Evolutionary conservation across 2,113 vertebrate species (phyloP).

Genomic region (Nannobrachium achirus): DNA sequence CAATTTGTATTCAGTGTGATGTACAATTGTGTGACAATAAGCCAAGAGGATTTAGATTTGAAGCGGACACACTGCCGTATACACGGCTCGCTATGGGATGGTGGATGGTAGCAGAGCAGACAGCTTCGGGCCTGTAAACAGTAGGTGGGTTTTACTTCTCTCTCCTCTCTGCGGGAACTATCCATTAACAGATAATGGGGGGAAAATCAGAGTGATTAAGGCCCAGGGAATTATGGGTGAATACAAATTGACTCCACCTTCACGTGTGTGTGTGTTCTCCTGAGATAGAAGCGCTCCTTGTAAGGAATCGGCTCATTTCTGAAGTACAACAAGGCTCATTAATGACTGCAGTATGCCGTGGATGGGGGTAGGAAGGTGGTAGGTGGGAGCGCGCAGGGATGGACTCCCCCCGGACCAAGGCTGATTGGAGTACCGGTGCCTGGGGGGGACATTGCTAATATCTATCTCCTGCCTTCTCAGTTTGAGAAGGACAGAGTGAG

Average conservation of each 20-base stretch:
- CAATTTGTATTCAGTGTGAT: slow-evolving; percentile 46
- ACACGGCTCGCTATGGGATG: slow-evolving; percentile 60
- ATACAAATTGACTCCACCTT: slow-evolving; percentile 92
- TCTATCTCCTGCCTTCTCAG: slow-evolving; percentile 68
- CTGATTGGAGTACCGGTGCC: slow-evolving; percentile 76
- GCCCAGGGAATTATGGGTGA: slow-evolving; percentile 89
- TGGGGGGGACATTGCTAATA: slow-evolving; percentile 67
- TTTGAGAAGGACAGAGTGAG: slow-evolving; percentile 61
- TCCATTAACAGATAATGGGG: slow-evolving; percentile 98
- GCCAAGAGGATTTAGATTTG: slow-evolving; percentile 52
- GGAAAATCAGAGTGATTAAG: slow-evolving; percentile 97
- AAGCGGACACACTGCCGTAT: slow-evolving; percentile 53
- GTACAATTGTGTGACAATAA: slow-evolving; percentile 66
- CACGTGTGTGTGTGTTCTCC: slow-evolving; percentile 70
- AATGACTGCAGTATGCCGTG: slow-evolving; percentile 67
- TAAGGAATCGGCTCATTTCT: slow-evolving; percentile 91
- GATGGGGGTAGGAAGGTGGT: slow-evolving; percentile 66
- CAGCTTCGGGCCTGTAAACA: slow-evolving; percentile 80
- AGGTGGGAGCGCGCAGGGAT: slow-evolving; percentile 71
- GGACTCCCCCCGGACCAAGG: slow-evolving; percentile 72
- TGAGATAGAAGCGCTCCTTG: slow-evolving; percentile 87
- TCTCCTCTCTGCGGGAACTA: slow-evolving; percentile 86
- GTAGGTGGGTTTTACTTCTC: slow-evolving; percentile 83
- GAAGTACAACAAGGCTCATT: slow-evolving; percentile 82
- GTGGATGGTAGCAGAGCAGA: slow-evolving; percentile 70